Base-by-base conservation (phyloP, 2,888 invertebrate genomes). In the Alloplasta piceator region DNA sequence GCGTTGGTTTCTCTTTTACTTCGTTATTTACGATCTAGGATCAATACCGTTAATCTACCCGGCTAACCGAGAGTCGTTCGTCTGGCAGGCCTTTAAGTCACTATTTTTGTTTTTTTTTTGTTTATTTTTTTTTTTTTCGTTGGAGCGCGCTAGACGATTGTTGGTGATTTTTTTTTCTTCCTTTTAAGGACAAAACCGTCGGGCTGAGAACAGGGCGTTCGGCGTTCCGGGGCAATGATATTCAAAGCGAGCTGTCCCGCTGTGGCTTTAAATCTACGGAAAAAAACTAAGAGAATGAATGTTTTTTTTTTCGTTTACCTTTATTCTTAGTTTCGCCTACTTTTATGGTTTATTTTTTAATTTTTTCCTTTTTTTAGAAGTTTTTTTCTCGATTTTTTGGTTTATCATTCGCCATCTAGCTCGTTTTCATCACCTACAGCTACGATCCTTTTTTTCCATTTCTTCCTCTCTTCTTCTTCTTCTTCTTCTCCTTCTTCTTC, bases 191-290 rank as follows among this genome's bases (percentile, higher is more conserved):
- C 72, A 16, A 60, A 50, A 78, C 77, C 77, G 73, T 73, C 73
- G 77, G 81, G 85, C 78, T 83, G 86, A 86, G 84, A 90, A 91
- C 91, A 91, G 91, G 91, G 91, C 90, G 90, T 91, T 91, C 90
- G 85, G 89, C 90, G 87, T 88, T 86, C 87, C 89, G 89, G 90
- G 89, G 87, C 83, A 82, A 86, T 88, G 86, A 85, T 26, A 26
- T 83, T 81, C 76, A 79, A 81, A 83, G 83, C 84, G 84, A 84
- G 89, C 89, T 88, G 84, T 87, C 88, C 86, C 89, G 87, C 88
- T 89, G 58, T 68, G 86, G 88, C 89, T 81, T 88, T 86, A 86
- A 90, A 90, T 83, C 88, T 89, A 90, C 88, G 86, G 88, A 89
- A 83, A 70, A 75, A 90, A 90, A 89, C 90, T 91, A 91, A 90